Evolutionary conservation across 1,140 invertebrate genomes (phyloP).

Genomic region (Acyrthosiphon pisum): DNA sequence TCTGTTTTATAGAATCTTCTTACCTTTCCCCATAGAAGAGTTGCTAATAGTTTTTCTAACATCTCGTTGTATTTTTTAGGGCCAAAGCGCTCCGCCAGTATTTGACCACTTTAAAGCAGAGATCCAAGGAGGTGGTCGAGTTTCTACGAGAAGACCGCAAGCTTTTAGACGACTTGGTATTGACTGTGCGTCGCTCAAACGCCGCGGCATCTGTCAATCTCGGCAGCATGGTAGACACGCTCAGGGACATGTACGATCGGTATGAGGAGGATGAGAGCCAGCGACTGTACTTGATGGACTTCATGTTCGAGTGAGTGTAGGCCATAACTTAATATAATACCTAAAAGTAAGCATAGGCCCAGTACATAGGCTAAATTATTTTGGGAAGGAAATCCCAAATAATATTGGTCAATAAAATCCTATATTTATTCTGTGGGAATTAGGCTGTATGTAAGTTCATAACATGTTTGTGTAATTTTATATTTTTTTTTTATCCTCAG

Average conservation of each 20-base stretch:
- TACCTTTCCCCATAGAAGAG: not conserved
- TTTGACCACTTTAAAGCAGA: conserved; percentile 18
- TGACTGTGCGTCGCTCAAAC: not conserved
- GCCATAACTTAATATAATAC: no score
- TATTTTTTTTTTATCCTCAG: not conserved
- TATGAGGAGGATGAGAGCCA: conserved; percentile 33
- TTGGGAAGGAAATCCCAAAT: not conserved
- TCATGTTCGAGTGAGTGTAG: conserved; percentile 46
- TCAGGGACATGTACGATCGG: not conserved
- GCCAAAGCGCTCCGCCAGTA: not conserved
- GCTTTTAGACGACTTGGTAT: not conserved
- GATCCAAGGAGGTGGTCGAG: conserved; percentile 16
- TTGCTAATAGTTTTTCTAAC: not conserved
- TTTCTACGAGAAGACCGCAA: conserved; percentile 30
- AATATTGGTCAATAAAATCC: not conserved
- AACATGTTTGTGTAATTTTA: not conserved
- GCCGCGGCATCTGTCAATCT: not conserved
- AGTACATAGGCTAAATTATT: not conserved
- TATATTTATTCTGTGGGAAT: not conserved
- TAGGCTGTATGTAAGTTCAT: not conserved
- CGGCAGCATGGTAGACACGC: not conserved
- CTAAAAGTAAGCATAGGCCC: no score
- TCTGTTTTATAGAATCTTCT: not conserved
- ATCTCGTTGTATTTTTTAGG: not conserved
- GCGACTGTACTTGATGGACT: conserved; percentile 27